Conservation (phyloP, 2,888 invertebrate genomes). For the Sialis lutaria region DNA sequence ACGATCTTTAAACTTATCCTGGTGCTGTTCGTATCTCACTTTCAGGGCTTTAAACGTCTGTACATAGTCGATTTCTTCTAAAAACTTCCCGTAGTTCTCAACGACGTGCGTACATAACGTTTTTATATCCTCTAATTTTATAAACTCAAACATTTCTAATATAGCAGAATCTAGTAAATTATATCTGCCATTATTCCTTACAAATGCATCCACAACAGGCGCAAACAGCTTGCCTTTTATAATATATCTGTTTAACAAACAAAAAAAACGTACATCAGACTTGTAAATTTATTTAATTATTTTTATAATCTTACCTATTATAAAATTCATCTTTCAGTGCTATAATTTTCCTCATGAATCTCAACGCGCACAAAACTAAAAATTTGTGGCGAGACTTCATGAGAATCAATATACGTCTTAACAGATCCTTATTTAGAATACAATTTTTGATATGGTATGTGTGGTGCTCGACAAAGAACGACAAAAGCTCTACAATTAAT, state of each 20-base stretch:
- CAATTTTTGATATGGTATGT: slow-evolving; percentile 97
- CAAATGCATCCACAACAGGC: slow-evolving; percentile 91
- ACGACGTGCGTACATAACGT: slow-evolving; percentile 84
- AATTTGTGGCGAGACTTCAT: slow-evolving; percentile 97
- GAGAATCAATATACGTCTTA: slow-evolving; percentile 85
- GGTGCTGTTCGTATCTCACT: slow-evolving; percentile 77
- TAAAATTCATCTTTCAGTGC: slow-evolving; percentile 98
- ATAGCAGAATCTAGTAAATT: slow-evolving; percentile 98
- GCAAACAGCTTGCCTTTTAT: slow-evolving; percentile 88
- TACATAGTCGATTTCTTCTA: slow-evolving; percentile 93
- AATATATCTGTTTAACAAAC: slow-evolving; percentile 48
- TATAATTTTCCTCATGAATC: slow-evolving; percentile 93
- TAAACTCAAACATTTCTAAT: slow-evolving; percentile 98
- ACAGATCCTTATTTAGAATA: slow-evolving; percentile 89
- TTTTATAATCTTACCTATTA: slow-evolving; percentile 32
- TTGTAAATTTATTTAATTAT: too few relatives aligned
- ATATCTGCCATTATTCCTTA: slow-evolving; percentile 92
- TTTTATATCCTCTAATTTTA: slow-evolving; percentile 85
- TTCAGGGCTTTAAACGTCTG: slow-evolving; percentile 93
- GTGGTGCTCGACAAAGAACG: slow-evolving; percentile 99
- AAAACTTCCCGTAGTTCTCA: slow-evolving; percentile 86
- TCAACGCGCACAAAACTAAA: slow-evolving; percentile 86
- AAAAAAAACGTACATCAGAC: too few relatives aligned
- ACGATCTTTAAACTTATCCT: slow-evolving; percentile 76
- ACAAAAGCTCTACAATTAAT: slow-evolving; percentile 83